Conservation (phyloP, 2,797 vertebrate species). For the Sebastes melanostomus region DNA sequence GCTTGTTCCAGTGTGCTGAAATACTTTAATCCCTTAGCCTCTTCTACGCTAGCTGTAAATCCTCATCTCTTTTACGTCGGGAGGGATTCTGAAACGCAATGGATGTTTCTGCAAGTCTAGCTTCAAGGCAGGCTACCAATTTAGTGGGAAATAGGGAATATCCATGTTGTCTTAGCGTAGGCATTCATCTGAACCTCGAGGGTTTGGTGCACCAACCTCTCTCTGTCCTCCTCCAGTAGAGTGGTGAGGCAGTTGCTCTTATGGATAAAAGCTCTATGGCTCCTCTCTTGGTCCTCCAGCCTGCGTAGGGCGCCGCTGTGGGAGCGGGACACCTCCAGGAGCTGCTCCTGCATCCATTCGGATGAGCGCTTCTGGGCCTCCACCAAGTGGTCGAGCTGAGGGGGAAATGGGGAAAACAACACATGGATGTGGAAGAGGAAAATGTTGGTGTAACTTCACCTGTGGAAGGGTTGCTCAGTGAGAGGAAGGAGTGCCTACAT, state of each 20-base stretch:
- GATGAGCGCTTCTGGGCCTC: slow-evolving; percentile 85
- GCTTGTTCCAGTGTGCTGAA: slow-evolving; percentile 48
- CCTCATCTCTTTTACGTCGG: slow-evolving; percentile 43
- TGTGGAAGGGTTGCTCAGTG: background rate
- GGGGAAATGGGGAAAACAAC: background rate
- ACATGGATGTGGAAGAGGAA: background rate
- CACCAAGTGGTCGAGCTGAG: slow-evolving; percentile 87
- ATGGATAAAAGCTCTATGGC: slow-evolving; percentile 85
- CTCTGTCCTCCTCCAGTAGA: slow-evolving; percentile 89
- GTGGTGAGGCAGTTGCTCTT: slow-evolving; percentile 87
- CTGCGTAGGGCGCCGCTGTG: slow-evolving; percentile 82
- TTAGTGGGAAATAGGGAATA: slow-evolving; percentile 22
- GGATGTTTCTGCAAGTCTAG: slow-evolving; percentile 25
- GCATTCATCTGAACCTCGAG: slow-evolving; percentile 4
- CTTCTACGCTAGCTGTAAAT: slow-evolving; percentile 41
- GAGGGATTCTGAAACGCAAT: slow-evolving; percentile 34
- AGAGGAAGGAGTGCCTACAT: background rate
- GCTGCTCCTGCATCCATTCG: slow-evolving; percentile 85
- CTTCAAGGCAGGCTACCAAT: slow-evolving; percentile 12
- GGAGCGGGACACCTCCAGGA: slow-evolving; percentile 85
- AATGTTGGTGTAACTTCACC: background rate
- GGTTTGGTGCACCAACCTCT: slow-evolving; percentile 83
- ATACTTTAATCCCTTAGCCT: slow-evolving; percentile 57
- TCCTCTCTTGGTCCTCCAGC: slow-evolving; percentile 88
- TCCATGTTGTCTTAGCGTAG: slow-evolving; percentile 26